Percentiles rank a stretch among this genome's conserved stretches.
These are phyloP conservation scores for Drosophila varians DNA, from an alignment of 1,140 invertebrate species.

Conservation along the genomic window DNA sequence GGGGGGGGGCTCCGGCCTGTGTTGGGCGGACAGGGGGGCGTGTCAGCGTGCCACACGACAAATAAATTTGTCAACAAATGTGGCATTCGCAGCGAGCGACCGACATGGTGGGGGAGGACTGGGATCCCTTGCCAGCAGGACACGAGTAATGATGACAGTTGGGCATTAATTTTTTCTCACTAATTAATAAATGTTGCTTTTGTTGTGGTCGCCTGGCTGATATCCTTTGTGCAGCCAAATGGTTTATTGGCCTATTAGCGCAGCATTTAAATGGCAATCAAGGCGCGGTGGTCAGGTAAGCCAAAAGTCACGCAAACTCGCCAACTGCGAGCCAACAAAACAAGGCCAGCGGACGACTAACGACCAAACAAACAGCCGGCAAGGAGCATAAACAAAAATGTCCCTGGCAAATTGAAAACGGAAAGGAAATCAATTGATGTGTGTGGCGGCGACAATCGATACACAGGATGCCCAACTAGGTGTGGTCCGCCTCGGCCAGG, in stretches of 20 bases:
- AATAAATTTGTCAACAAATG: slow-evolving; percentile 82
- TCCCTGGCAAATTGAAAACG: slow-evolving; percentile 67
- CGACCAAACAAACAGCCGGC: neutral
- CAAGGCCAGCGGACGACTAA: slow-evolving; percentile 46
- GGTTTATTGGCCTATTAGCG: slow-evolving; percentile 83
- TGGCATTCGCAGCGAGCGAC: no score
- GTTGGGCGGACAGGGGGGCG: neutral
- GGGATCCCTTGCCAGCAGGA: slow-evolving; percentile 13
- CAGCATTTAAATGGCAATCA: slow-evolving; percentile 80
- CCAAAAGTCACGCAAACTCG: slow-evolving; percentile 76
- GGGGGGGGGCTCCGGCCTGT: neutral
- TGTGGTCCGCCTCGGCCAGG: slow-evolving; percentile 27
- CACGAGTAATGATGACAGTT: slow-evolving; percentile 73
- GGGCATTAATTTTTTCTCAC: slow-evolving; percentile 76
- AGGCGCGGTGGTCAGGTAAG: slow-evolving; percentile 64
- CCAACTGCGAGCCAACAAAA: slow-evolving; percentile 48
- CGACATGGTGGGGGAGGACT: slow-evolving; percentile 14
- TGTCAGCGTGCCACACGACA: slow-evolving; percentile 59
- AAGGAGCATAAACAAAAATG: slow-evolving; percentile 61
- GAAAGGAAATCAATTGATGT: slow-evolving; percentile 79
- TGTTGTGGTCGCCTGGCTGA: slow-evolving; percentile 20
- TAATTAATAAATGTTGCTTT: slow-evolving; percentile 78
- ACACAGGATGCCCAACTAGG: slow-evolving; percentile 32
- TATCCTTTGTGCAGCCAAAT: slow-evolving; percentile 62
- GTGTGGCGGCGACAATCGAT: slow-evolving; percentile 67